Evolutionary conservation across 2,797 vertebrate species (phyloP).

Genomic region (Liparis tanakae): DNA sequence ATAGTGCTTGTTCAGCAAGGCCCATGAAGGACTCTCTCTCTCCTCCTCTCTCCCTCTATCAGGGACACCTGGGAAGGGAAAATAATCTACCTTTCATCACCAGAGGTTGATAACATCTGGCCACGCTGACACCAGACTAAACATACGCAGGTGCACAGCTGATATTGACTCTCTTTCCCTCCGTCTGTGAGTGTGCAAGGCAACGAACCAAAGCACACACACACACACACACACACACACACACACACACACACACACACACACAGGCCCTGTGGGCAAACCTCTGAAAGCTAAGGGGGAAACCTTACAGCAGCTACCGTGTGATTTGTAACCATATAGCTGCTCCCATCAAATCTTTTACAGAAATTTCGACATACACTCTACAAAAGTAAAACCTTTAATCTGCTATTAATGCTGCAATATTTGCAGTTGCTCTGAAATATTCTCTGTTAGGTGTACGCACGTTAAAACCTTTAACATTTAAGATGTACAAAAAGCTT

Average conservation of each 20-base stretch:
- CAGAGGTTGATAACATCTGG: constrained; percentile 60
- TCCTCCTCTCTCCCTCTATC: constrained; percentile 1
- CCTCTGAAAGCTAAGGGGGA: constrained; percentile 34
- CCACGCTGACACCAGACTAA: constrained; percentile 63
- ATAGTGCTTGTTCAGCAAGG: constrained; percentile 20
- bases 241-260: constrained; percentile 21
- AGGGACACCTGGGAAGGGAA: constrained; percentile 66
- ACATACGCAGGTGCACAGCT: constrained; percentile 66
- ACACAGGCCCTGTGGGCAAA: constrained; percentile 26
- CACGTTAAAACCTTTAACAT: neutral
- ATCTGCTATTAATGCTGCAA: constrained; percentile 13
- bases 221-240: neutral
- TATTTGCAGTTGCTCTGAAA: constrained; percentile 4
- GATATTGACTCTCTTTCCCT: constrained; percentile 29
- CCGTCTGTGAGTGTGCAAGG: constrained; percentile 5
- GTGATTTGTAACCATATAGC: constrained; percentile 49
- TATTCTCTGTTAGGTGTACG: neutral
- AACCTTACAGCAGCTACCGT: constrained; percentile 49
- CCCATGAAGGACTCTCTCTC: constrained; percentile 8
- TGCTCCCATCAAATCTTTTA: constrained; percentile 38
- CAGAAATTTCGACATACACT: constrained; percentile 11
- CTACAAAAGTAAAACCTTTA: constrained; percentile 19
- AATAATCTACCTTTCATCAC: constrained; percentile 76
- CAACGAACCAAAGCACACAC: constrained; percentile 23
- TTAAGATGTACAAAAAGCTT: neutral